These are phyloP conservation scores for Tenthredo amoena DNA, from an alignment of 2,888 invertebrate genomes.

Conservation along the genomic window DNA sequence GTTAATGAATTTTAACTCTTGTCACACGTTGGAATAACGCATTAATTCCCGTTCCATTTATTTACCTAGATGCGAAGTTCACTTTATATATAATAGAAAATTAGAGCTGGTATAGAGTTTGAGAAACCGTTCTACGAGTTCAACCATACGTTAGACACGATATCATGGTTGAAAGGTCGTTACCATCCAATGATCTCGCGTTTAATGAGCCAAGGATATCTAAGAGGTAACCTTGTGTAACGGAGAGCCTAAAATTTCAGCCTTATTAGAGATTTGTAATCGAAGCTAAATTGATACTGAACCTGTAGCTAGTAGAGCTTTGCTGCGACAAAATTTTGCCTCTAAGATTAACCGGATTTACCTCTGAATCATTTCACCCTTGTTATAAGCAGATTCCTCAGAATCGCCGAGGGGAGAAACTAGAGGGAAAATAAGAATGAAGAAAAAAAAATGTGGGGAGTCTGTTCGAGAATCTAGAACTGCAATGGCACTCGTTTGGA, in stretches of 20 bases:
- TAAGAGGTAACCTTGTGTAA: background rate
- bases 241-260: background rate
- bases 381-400: background rate
- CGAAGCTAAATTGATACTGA: conserved; percentile 9
- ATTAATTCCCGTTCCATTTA: too few relatives aligned
- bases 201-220: conserved; percentile 35
- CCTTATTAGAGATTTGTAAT: conserved; percentile 22
- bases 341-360: background rate
- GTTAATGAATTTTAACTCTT: background rate
- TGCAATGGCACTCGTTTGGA: background rate
- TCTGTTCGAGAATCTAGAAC: background rate
- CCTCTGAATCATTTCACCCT: background rate
- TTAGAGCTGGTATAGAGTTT: background rate
- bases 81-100: too few relatives aligned
- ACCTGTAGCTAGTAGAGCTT: background rate
- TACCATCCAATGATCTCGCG: conserved; percentile 40
- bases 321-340: background rate
- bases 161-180: conserved; percentile 38
- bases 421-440: background rate
- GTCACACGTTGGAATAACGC: too few relatives aligned
- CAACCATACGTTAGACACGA: background rate
- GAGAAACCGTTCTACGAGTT: background rate
- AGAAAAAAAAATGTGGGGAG: background rate
- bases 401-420: background rate
- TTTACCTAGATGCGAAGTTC: too few relatives aligned